Conservation (phyloP, 2,113 vertebrate genomes). For the Rhodinocichla rosea region DNA sequence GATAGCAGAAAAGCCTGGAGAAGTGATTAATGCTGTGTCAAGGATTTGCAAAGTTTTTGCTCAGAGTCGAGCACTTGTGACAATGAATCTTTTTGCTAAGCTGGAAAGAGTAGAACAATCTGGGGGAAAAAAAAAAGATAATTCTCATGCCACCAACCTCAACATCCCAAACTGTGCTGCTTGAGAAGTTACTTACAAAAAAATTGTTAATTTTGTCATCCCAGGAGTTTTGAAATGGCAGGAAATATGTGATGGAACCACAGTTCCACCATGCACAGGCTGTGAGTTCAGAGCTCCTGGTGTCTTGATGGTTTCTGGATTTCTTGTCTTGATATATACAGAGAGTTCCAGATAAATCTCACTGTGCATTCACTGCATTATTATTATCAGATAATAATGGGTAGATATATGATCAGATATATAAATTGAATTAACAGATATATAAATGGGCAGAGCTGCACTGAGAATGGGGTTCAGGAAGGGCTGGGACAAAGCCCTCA, state of each 20-base stretch:
- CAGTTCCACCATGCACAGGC: rapidly evolving
- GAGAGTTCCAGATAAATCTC: neutral
- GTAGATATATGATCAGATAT: too few species aligned
- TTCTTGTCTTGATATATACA: neutral
- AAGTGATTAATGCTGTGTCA: neutral
- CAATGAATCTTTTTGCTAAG: neutral
- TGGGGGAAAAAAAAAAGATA: neutral
- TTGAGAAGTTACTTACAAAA: neutral
- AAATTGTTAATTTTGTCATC: neutral
- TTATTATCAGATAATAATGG: neutral
- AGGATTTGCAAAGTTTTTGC: conserved; percentile 20
- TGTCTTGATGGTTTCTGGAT: neutral
- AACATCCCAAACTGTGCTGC: neutral
- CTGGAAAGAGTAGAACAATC: neutral
- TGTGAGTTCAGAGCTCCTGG: neutral
- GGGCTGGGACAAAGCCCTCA: rapidly evolving
- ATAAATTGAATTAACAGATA: too few species aligned
- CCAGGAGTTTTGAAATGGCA: neutral
- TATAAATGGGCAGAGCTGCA: neutral
- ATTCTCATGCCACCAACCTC: neutral
- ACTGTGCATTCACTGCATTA: neutral
- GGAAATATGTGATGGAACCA: neutral
- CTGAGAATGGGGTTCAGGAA: neutral
- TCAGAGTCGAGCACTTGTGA: neutral
- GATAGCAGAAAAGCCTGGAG: neutral